phyloP scores from a whole-genome alignment of 2,888 invertebrate genomes.

The Yponomeuta evonymella region DNA sequence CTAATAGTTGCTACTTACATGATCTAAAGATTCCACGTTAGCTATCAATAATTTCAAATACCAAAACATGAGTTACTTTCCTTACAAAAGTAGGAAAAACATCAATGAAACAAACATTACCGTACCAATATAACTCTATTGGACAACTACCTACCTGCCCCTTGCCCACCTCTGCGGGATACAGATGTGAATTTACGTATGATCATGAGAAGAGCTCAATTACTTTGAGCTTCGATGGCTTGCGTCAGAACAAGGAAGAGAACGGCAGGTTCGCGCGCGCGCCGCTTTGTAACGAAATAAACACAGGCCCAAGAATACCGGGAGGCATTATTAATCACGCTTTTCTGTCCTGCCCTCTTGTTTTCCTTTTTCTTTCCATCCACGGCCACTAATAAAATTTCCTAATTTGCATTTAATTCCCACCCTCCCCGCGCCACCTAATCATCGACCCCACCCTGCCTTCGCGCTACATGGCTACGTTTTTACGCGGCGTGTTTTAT shows the following conservation, averaged over 20 bases:
- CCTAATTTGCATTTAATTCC: constrained; percentile 18
- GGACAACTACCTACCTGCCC: too few species aligned
- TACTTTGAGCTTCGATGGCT: not conserved
- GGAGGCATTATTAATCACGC: constrained; percentile 9
- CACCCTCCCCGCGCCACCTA: constrained; percentile 4
- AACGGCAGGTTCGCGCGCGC: not conserved
- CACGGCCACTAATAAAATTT: constrained; percentile 14
- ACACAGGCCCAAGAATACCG: not conserved
- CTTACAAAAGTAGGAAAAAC: too few species aligned
- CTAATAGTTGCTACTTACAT: too few species aligned
- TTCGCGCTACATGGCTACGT: not conserved
- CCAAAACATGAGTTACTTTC: too few species aligned
- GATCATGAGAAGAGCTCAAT: not conserved
- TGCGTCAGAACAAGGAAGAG: not conserved
- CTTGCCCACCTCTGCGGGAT: too few species aligned
- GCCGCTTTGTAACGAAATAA: not conserved
- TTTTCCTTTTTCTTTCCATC: constrained; percentile 10
- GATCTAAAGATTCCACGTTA: too few species aligned
- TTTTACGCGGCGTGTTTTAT: not conserved
- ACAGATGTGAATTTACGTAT: too few species aligned
- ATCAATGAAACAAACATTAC: too few species aligned
- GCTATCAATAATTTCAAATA: too few species aligned
- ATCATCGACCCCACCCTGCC: not conserved
- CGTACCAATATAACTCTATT: too few species aligned
- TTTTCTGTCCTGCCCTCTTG: constrained; percentile 21